Evolutionary conservation across 2,797 vertebrate species (phyloP), one percentile per base, ranked within the genome.

Genomic region (Sebastes miniatus): DNA sequence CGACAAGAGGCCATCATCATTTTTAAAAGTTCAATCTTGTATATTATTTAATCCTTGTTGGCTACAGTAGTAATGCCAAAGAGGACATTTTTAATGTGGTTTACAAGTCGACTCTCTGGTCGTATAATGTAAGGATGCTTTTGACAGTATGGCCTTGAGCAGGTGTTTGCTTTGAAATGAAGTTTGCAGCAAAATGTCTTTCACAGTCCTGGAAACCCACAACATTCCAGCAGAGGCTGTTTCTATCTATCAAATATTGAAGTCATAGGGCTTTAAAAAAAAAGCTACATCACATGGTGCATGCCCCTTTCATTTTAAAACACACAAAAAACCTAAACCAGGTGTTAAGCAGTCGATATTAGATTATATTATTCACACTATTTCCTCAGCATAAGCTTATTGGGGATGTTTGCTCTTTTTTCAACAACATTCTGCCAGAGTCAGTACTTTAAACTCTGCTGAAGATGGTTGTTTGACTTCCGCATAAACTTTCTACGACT

Each of bases 381-480:
- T 67, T 67, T 59, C 22, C 64, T 57, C 47, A 66, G 62, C 14
- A 58, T 22, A n/a, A 47, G 54, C 56, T 65, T 22, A 50, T 69
- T 79, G 72, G 58, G 11, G 57, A 58, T 78, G 52, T 66, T 63
- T 64, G 52, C 69, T 66, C 27, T 50, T 20, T 75, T 83, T 81
- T 75, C 29, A 66, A 47, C 57, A 58, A 73, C 65, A 32, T 76
- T 86, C 65, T 81, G 64, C 66, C 64, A 4, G 39, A 81, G 24
- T 89, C 76, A 69, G 80, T 54, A 58, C 69, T 74, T 83, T 76
- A 43, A 64, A 70, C 71, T 81, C 62, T 83, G 80, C 70, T 67
- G 56, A 80, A 87, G 43, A 62, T 87, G 77, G 57, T 72, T 83
- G 78, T 83, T 86, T 79, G 85, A 81, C 81, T 88, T 84, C 65